Conservation (phyloP, 2,888 invertebrate genomes). For the Drosophila mimica region DNA sequence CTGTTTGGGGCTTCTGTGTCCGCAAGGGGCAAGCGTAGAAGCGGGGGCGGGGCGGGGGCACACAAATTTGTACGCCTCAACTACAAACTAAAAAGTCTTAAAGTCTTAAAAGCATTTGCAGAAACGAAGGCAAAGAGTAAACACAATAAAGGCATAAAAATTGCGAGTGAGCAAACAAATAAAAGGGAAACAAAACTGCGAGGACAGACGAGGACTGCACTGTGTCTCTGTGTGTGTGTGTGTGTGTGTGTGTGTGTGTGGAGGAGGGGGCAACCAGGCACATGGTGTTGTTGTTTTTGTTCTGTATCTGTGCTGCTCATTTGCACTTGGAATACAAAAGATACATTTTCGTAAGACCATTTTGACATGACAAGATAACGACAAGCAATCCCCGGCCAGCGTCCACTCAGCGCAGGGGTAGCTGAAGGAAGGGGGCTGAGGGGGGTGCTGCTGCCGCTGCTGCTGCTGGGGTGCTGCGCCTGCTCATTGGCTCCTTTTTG, state of each 20-base stretch:
- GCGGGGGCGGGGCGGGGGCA: constrained; percentile 7
- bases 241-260: not conserved
- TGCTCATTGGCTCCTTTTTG: constrained; percentile 67
- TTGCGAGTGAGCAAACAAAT: constrained; percentile 81
- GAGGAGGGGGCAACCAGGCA: constrained; percentile 8
- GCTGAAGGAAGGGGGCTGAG: not conserved
- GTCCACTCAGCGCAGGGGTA: constrained; percentile 26
- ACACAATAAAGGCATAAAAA: constrained; percentile 81
- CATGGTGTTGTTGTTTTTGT: constrained; percentile 14
- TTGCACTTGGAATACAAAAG: constrained; percentile 82
- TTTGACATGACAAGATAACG: constrained; percentile 84
- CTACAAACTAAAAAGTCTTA: constrained; percentile 78
- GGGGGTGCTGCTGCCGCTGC: constrained; percentile 35
- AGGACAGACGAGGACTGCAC: constrained; percentile 14
- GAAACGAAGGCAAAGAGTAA: constrained; percentile 77
- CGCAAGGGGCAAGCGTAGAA: not conserved
- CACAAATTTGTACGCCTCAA: constrained; percentile 78
- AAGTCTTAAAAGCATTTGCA: constrained; percentile 82
- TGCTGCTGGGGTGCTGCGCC: constrained; percentile 52
- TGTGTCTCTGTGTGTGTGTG: not conserved
- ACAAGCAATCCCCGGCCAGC: constrained; percentile 74
- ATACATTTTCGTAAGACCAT: constrained; percentile 82
- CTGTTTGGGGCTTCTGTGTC: constrained; percentile 37
- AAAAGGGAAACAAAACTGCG: constrained; percentile 64
- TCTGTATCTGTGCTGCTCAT: constrained; percentile 76